Evolutionary conservation across 2,113 vertebrate species (phyloP).

Genomic region (Stigmatopora nigra): DNA sequence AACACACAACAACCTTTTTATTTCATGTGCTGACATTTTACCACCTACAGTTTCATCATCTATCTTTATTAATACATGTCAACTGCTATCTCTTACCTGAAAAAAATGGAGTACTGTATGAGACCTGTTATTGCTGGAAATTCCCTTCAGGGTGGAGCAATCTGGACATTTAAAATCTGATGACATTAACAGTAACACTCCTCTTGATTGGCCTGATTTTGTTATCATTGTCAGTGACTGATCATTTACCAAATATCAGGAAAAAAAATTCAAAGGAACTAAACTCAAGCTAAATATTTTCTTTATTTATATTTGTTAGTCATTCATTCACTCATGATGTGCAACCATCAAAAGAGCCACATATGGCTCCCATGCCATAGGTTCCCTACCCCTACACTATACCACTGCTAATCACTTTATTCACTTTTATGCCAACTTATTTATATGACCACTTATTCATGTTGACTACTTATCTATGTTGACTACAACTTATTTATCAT

Average conservation of each 20-base stretch:
- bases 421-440: too few species aligned
- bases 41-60: background rate
- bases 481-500: too few species aligned
- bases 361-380: too few species aligned
- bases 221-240: background rate
- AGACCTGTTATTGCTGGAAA: background rate
- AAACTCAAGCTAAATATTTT: too few species aligned
- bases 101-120: background rate
- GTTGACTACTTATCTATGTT: too few species aligned
- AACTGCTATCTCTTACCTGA: background rate
- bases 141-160: background rate
- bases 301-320: too few species aligned
- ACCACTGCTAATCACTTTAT: too few species aligned
- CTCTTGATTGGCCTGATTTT: background rate
- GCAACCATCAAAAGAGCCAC: too few species aligned
- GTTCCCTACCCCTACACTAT: too few species aligned
- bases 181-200: background rate
- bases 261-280: background rate
- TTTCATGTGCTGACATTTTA: background rate
- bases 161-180: background rate
- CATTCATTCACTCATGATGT: too few species aligned
- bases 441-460: too few species aligned
- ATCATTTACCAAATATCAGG: background rate
- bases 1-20: background rate
- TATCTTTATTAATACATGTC: background rate